phyloP scores from a whole-genome alignment of 2,888 invertebrate species.

The Idaea straminata region DNA sequence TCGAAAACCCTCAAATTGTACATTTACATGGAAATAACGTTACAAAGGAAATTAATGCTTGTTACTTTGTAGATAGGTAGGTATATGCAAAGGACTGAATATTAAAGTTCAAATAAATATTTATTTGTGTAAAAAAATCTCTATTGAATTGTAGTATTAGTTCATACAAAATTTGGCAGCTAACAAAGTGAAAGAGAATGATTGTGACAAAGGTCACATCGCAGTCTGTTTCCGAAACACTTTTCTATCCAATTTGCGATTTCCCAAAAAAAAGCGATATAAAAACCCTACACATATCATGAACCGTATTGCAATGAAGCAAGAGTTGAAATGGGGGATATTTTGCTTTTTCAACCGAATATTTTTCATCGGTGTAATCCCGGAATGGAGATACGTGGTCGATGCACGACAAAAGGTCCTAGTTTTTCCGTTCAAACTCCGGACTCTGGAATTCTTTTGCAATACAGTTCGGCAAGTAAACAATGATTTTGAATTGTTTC shows the following conservation, averaged over 20 bases:
- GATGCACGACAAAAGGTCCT: constrained; percentile 15
- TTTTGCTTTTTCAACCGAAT: constrained; percentile 47
- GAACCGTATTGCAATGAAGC: neutral
- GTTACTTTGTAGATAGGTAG: no score
- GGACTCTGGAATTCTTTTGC: neutral
- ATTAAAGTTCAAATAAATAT: neutral
- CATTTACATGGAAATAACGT: no score
- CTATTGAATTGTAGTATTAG: neutral
- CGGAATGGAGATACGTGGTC: constrained; percentile 36
- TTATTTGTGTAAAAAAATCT: neutral
- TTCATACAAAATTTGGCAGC: constrained; percentile 6
- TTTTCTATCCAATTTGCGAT: constrained; percentile 63
- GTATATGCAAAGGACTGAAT: neutral
- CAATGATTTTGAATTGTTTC: constrained; percentile 11
- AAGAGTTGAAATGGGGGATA: constrained; percentile 11
- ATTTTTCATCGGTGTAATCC: constrained; percentile 65
- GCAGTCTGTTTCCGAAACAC: constrained; percentile 43
- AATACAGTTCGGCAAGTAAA: neutral
- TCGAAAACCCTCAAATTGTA: no score
- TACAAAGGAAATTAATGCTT: no score
- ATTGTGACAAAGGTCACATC: constrained; percentile 44
- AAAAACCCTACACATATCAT: neutral
- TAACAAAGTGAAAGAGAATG: constrained; percentile 40
- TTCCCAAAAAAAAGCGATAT: constrained; percentile 9
- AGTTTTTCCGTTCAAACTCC: neutral